These are phyloP conservation scores for Megaleporinus macrocephalus DNA, from an alignment of 2,113 vertebrate species.

Conservation along the genomic window DNA sequence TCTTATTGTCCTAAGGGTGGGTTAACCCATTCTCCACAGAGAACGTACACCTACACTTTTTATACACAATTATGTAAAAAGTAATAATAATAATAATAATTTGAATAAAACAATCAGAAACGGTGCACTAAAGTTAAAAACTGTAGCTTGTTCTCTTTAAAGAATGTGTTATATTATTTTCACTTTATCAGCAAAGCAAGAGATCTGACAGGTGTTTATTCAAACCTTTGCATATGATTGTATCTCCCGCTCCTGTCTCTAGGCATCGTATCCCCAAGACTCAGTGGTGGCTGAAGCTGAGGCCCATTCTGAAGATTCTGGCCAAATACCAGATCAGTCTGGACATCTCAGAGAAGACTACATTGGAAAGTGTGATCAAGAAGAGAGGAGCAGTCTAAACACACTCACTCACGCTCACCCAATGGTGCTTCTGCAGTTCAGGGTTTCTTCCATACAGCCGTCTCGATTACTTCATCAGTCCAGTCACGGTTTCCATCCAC, in stretches of 20 bases:
- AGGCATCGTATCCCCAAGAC: conserved; percentile 90
- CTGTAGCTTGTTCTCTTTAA: no score
- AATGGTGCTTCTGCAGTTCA: background rate
- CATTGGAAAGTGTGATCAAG: conserved; percentile 85
- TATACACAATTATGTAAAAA: no score
- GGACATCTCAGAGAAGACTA: conserved; percentile 85
- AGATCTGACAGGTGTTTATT: no score
- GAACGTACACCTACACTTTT: no score
- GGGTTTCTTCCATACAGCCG: background rate
- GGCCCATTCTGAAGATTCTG: conserved; percentile 93
- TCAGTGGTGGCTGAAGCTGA: conserved; percentile 93
- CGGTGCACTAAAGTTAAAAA: no score
- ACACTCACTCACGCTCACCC: background rate
- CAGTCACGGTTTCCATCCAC: background rate
- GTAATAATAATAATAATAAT: no score
- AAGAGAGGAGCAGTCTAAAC: conserved; percentile 67
- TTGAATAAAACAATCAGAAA: no score
- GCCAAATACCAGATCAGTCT: conserved; percentile 89
- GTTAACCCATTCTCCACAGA: no score
- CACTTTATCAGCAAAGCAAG: no score
- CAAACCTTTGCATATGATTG: no score
- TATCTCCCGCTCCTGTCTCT: background rate
- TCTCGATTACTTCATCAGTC: background rate
- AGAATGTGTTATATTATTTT: no score
- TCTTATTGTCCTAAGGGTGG: background rate